Conservation (phyloP, 2,888 invertebrate genomes). For the Macrostomum cliftonense region DNA sequence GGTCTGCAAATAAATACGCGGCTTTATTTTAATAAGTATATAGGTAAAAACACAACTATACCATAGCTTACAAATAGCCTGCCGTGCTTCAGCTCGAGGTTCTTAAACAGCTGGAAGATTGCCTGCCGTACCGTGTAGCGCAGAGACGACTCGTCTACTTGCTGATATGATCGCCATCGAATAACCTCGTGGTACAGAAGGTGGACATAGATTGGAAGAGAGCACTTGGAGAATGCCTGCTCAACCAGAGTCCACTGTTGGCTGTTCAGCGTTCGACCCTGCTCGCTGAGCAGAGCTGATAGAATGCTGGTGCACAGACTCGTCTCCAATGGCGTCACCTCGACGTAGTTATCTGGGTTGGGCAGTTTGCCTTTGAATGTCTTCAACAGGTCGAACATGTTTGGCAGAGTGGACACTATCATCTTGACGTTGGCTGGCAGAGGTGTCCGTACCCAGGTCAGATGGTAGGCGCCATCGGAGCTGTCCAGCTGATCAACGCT, state of each 20-base stretch:
- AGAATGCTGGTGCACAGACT: constrained; percentile 19
- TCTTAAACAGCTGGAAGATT: constrained; percentile 14
- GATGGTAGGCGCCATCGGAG: constrained; percentile 15
- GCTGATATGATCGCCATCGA: constrained; percentile 18
- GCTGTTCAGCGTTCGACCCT: constrained; percentile 16
- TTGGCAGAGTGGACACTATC: constrained; percentile 16
- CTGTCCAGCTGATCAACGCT: constrained; percentile 19
- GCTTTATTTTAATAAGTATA: background rate
- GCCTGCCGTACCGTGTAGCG: too few relatives aligned
- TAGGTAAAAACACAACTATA: background rate
- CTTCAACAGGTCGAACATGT: constrained; percentile 16
- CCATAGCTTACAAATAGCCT: constrained; percentile 12
- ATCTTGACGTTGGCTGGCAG: constrained; percentile 17
- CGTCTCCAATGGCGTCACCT: constrained; percentile 16
- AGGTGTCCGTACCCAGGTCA: constrained; percentile 17
- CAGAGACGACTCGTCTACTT: background rate
- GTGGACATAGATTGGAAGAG: constrained; percentile 17
- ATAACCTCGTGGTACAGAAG: constrained; percentile 17
- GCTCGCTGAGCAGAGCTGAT: constrained; percentile 16
- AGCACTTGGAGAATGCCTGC: constrained; percentile 15
- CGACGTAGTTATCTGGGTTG: constrained; percentile 9
- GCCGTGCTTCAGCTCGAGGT: constrained; percentile 17
- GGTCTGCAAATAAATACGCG: background rate
- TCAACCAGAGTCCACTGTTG: constrained; percentile 14
- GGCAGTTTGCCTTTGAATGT: constrained; percentile 14